Percentiles rank a stretch among this genome's conserved stretches.
Conservation (phyloP, 2,797 vertebrate species). For the Glossophaga mutica region DNA sequence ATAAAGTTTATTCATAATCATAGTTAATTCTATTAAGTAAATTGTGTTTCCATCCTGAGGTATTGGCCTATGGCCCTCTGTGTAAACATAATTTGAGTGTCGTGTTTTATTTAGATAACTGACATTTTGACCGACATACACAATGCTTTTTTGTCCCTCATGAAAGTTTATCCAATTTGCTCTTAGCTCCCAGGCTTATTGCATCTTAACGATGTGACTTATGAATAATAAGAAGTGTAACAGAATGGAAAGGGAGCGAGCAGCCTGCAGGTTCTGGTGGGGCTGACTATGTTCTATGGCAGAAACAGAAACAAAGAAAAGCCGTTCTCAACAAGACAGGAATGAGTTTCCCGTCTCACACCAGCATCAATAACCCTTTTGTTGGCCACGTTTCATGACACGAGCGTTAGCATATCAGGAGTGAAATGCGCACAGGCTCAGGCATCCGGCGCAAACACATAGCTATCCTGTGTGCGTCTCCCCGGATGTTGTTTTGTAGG, state of each 20-base stretch:
- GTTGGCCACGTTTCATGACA: fast-evolving
- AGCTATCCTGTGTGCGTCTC: fast-evolving
- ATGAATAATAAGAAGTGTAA: not conserved
- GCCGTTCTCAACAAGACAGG: not conserved
- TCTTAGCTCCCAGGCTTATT: not conserved
- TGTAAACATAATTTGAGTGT: not conserved
- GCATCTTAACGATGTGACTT: not conserved
- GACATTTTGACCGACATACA: not conserved
- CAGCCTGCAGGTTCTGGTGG: not conserved
- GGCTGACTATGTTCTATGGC: fast-evolving
- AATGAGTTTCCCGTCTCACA: not conserved
- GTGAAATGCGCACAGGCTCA: fast-evolving
- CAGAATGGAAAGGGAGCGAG: not conserved
- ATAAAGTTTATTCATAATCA: not conserved
- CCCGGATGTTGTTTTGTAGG: fast-evolving
- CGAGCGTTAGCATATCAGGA: fast-evolving
- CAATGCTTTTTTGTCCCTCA: not conserved
- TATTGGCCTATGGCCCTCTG: not conserved
- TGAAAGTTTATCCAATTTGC: not conserved
- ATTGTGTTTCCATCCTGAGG: not conserved
- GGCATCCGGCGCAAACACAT: fast-evolving
- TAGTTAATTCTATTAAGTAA: not conserved
- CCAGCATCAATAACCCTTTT: fast-evolving
- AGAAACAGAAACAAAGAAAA: not conserved
- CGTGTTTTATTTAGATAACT: conserved; percentile 53